Conservation (phyloP, 2,113 vertebrate genomes). For the Diglossa brunneiventris region DNA sequence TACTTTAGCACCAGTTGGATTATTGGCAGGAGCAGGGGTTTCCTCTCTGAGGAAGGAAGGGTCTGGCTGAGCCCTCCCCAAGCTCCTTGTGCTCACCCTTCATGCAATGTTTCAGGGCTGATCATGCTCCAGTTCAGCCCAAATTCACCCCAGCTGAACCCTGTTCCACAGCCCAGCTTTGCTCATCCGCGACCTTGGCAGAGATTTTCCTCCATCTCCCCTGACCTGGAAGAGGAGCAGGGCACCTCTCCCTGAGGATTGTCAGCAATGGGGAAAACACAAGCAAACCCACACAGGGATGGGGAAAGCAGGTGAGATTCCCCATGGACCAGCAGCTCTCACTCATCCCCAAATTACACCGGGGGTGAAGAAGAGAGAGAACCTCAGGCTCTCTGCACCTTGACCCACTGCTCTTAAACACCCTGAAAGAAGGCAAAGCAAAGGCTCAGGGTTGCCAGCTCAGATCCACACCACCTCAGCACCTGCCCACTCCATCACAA, state of each 20-base stretch:
- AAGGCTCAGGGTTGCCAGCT: background rate
- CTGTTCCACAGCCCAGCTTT: background rate
- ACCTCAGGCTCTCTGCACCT: background rate
- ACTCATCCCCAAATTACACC: background rate
- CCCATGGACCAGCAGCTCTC: background rate
- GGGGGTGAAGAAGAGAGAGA: background rate
- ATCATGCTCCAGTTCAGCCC: background rate
- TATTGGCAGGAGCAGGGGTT: background rate
- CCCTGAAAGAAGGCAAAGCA: background rate
- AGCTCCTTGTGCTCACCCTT: background rate
- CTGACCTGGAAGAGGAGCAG: background rate
- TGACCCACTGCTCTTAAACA: background rate
- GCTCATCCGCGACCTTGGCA: accelerated
- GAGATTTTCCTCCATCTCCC: background rate
- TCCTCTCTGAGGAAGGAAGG: background rate
- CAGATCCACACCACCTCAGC: background rate
- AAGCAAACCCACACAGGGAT: background rate
- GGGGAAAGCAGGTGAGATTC: background rate
- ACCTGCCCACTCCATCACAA: accelerated
- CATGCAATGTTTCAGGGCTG: accelerated
- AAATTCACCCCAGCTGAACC: background rate
- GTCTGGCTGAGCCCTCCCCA: background rate
- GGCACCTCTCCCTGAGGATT: background rate
- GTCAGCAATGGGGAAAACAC: background rate
- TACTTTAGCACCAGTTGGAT: background rate